Conservation (phyloP, 2,888 invertebrate species). For the Nomada hirtipes region DNA sequence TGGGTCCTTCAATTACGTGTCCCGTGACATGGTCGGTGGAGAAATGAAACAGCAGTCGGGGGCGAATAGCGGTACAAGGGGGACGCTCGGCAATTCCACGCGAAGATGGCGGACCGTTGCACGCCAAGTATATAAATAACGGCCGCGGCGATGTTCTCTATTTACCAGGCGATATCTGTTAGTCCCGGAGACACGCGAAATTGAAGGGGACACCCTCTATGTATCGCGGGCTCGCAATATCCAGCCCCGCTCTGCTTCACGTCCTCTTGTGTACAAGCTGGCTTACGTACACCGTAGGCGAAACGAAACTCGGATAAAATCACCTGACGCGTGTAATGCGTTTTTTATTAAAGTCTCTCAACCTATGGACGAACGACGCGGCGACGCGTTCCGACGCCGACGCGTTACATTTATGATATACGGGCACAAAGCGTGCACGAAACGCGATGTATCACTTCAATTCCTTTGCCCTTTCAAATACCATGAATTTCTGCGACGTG, state of each 20-base stretch:
- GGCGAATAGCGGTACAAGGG: background rate
- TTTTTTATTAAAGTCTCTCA: constrained; percentile 78
- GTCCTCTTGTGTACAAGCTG: constrained; percentile 45
- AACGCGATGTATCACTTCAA: constrained; percentile 26
- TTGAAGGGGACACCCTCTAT: constrained; percentile 70
- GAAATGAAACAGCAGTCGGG: background rate
- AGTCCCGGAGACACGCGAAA: constrained; percentile 66
- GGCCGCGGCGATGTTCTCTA: constrained; percentile 58
- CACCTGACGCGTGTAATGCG: constrained; percentile 81
- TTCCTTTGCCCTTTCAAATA: constrained; percentile 20
- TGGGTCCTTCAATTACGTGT: background rate
- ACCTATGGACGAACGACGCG: background rate
- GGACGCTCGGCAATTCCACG: constrained; percentile 13
- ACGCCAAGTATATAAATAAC: constrained; percentile 58
- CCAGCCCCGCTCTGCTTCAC: constrained; percentile 38
- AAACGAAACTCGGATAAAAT: constrained; percentile 76
- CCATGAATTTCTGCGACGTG: constrained; percentile 6
- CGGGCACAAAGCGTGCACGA: constrained; percentile 6
- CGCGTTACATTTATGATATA: constrained; percentile 53
- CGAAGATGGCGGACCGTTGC: constrained; percentile 27
- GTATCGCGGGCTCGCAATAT: constrained; percentile 71
- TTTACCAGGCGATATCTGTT: constrained; percentile 70
- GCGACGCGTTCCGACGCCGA: background rate
- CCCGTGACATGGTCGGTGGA: background rate
- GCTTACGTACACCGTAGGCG: constrained; percentile 68